Conservation (phyloP, 2,797 vertebrate genomes). For the Sebastolobus alascanus region DNA sequence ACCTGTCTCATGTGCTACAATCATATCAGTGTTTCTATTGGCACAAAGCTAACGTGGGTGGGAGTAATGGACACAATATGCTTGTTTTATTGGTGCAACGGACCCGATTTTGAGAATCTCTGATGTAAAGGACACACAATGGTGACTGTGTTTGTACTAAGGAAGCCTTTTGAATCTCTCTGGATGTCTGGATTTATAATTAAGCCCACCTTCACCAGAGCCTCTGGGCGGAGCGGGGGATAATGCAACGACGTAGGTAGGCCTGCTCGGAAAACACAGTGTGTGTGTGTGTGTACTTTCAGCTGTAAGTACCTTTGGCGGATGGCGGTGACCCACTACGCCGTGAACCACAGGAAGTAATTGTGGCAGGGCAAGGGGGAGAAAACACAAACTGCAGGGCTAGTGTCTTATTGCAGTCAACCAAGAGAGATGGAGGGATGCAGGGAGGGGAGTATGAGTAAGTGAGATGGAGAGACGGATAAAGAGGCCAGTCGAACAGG, state of each 20-base stretch:
- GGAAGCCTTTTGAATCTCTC: slow-evolving; percentile 22
- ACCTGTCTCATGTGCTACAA: too few relatives aligned
- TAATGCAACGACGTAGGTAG: slow-evolving; percentile 48
- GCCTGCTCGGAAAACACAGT: slow-evolving; percentile 48
- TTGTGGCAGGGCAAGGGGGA: slow-evolving; percentile 71
- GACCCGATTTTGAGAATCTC: too few relatives aligned
- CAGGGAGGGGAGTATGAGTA: slow-evolving; percentile 53
- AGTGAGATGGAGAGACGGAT: slow-evolving; percentile 62
- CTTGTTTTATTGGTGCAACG: too few relatives aligned
- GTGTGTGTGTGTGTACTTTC: slow-evolving; percentile 82
- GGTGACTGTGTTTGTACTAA: slow-evolving; percentile 24
- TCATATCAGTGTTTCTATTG: too few relatives aligned
- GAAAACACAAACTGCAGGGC: slow-evolving; percentile 73
- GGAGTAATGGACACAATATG: too few relatives aligned
- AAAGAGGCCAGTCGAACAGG: slow-evolving; percentile 41
- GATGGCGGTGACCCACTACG: slow-evolving; percentile 74
- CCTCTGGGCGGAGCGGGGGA: slow-evolving; percentile 41
- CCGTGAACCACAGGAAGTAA: slow-evolving; percentile 76
- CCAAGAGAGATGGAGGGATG: slow-evolving; percentile 67
- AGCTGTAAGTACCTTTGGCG: slow-evolving; percentile 79
- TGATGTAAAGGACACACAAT: slow-evolving; percentile 11
- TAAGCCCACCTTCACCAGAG: slow-evolving; percentile 52
- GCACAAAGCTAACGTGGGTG: too few relatives aligned
- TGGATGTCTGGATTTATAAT: slow-evolving; percentile 64
- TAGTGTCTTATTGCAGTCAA: slow-evolving; percentile 82